Percentiles rank a stretch among this genome's conserved stretches.
Conservation (phyloP, 2,797 vertebrate genomes). For the Sphenodon punctatus region DNA sequence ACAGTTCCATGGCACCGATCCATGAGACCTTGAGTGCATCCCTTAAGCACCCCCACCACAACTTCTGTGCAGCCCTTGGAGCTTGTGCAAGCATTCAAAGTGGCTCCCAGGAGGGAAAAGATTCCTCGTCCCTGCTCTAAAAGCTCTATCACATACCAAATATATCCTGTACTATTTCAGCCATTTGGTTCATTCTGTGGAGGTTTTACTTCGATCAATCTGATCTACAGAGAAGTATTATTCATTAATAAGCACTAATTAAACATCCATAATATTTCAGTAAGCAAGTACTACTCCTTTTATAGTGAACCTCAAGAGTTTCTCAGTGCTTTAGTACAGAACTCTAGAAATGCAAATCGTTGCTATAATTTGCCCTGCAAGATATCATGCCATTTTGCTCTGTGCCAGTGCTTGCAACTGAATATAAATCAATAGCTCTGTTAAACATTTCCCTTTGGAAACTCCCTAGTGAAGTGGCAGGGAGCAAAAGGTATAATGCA, state of each 20-base stretch:
- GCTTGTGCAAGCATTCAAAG: too few species aligned
- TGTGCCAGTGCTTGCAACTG: not conserved
- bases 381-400: not conserved
- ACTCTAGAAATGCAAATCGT: not conserved
- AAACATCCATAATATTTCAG: not conserved
- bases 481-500: not conserved
- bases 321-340: not conserved
- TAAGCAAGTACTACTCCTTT: not conserved
- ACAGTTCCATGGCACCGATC: too few species aligned
- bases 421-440: not conserved
- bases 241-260: not conserved
- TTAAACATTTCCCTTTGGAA: not conserved
- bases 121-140: too few species aligned
- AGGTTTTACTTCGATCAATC: not conserved
- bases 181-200: slow-evolving; percentile 2
- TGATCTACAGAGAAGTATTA: not conserved
- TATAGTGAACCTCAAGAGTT: not conserved
- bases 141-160: not conserved
- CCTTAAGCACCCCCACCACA: too few species aligned
- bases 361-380: not conserved
- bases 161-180: not conserved
- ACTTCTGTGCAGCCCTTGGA: too few species aligned
- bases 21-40: too few species aligned
- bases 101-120: too few species aligned
- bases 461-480: not conserved